These are phyloP conservation scores for Apolygus lucorum DNA, from an alignment of 1,140 invertebrate species.

Conservation along the genomic window DNA sequence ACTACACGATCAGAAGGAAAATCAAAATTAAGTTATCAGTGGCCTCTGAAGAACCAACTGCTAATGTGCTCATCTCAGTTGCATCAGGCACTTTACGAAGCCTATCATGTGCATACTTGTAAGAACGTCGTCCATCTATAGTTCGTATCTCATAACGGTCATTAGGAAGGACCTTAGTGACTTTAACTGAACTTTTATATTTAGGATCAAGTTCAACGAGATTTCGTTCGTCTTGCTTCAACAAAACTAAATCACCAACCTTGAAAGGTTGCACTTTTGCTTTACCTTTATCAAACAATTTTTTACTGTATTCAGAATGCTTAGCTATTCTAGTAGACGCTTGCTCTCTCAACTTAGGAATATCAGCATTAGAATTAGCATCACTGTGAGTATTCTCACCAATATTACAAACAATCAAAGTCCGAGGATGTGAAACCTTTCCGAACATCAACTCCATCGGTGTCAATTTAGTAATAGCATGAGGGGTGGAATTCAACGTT, in stretches of 20 bases:
- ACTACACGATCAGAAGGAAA: not conserved
- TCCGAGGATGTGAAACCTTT: not conserved
- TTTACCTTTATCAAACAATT: constrained; percentile 7
- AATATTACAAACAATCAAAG: not conserved
- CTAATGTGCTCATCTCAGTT: constrained; percentile 5
- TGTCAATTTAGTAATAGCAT: not conserved
- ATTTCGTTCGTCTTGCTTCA: not conserved
- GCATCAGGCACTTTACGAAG: constrained; percentile 14
- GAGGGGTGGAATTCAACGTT: not conserved
- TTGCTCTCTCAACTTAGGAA: not conserved
- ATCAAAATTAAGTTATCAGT: not conserved
- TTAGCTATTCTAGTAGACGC: not conserved
- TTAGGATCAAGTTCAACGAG: not conserved
- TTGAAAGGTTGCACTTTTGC: constrained; percentile 12
- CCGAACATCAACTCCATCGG: constrained; percentile 8
- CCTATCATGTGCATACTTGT: constrained; percentile 8
- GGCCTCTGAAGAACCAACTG: constrained; percentile 1
- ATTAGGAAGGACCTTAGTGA: constrained; percentile 8
- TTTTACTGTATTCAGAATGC: constrained; percentile 2
- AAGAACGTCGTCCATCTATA: not conserved
- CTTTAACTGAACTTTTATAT: not conserved
- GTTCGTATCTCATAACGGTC: not conserved
- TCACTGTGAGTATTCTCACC: not conserved
- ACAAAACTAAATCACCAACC: constrained; percentile 6
- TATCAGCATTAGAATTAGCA: not conserved